Evolutionary conservation across 2,113 vertebrate genomes (phyloP).

Genomic region (Hydrolagus affinis): DNA sequence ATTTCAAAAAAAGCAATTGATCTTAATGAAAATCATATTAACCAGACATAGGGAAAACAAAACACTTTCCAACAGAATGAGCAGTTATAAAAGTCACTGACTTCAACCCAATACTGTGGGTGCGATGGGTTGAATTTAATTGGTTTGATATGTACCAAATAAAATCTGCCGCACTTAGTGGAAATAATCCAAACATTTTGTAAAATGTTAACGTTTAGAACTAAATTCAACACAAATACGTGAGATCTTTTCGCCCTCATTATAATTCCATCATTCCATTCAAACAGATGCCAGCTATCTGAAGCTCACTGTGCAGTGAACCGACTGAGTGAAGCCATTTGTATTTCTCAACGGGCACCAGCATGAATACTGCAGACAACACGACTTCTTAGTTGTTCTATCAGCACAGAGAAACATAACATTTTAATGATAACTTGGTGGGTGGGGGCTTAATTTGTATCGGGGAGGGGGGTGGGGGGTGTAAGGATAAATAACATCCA

Average conservation of each 20-base stretch:
- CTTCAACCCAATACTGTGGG: background rate
- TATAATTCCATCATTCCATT: background rate
- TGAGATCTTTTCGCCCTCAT: background rate
- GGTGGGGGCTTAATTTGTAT: background rate
- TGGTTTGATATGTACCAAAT: background rate
- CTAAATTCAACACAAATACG: background rate
- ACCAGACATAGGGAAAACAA: too few relatives aligned
- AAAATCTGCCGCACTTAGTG: background rate
- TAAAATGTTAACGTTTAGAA: too few relatives aligned
- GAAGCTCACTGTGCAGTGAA: background rate
- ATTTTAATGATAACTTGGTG: background rate
- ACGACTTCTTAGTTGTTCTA: background rate
- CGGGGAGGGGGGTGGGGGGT: too few relatives aligned
- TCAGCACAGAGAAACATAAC: background rate
- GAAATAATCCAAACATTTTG: too few relatives aligned
- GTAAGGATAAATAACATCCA: too few relatives aligned
- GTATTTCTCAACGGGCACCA: background rate
- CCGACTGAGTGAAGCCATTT: background rate
- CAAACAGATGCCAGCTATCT: background rate
- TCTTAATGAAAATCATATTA: background rate
- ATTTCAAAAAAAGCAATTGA: background rate
- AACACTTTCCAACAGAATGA: too few relatives aligned
- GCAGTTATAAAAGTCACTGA: background rate
- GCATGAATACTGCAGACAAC: background rate
- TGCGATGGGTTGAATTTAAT: background rate